phyloP scores from a whole-genome alignment of 2,888 invertebrate genomes.

The Drosophila prolongata region DNA sequence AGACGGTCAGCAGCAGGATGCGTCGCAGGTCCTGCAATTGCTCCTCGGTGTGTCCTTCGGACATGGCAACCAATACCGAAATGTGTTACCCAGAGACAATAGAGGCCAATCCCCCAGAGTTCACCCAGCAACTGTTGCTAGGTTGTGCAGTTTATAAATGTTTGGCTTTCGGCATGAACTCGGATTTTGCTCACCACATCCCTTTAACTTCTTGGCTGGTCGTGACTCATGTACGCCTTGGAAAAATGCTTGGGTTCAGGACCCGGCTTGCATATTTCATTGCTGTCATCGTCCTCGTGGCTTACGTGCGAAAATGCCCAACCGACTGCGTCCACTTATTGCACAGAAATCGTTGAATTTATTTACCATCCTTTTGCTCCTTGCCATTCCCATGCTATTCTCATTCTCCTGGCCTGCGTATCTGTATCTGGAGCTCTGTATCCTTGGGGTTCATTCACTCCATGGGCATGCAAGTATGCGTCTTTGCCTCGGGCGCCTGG shows the following conservation, averaged over 20 bases:
- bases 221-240: slow-evolving; percentile 31
- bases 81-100: slow-evolving; percentile 5
- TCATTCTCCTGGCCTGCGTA: slow-evolving; percentile 9
- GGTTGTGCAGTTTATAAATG: slow-evolving; percentile 25
- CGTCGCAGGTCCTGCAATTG: slow-evolving; percentile 42
- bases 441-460: slow-evolving; percentile 69
- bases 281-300: slow-evolving; percentile 50
- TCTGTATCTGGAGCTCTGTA: slow-evolving; percentile 11
- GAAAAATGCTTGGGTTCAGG: slow-evolving; percentile 26
- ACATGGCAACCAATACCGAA: slow-evolving; percentile 47
- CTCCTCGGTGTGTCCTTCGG: slow-evolving; percentile 22
- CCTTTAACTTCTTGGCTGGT: not conserved
- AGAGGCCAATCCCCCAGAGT: slow-evolving; percentile 2
- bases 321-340: slow-evolving; percentile 43
- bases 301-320: slow-evolving; percentile 64
- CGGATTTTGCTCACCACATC: not conserved
- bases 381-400: slow-evolving; percentile 12
- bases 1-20: slow-evolving; percentile 61
- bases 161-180: slow-evolving; percentile 36
- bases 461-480: slow-evolving; percentile 51
- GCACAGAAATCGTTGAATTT: slow-evolving; percentile 64
- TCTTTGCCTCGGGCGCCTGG: slow-evolving; percentile 33
- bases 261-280: slow-evolving; percentile 46
- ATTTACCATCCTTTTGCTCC: slow-evolving; percentile 53
- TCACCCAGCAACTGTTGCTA: slow-evolving; percentile 62